Conservation (phyloP, 2,797 vertebrate species). For the Pseudopleuronectes americanus region DNA sequence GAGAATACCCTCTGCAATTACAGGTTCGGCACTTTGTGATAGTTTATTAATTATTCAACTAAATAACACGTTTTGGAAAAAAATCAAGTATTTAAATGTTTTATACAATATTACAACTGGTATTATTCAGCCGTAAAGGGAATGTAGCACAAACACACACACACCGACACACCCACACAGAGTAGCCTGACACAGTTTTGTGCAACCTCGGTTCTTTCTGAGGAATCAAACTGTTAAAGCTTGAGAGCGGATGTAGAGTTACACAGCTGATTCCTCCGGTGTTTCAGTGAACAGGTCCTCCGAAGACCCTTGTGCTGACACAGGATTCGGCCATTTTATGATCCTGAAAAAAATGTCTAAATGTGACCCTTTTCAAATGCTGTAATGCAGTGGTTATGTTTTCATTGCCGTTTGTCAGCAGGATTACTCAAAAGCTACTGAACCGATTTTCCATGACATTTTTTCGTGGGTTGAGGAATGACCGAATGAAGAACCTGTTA, state of each 20-base stretch:
- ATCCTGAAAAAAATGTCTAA: no score
- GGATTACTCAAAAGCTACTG: no score
- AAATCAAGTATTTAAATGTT: not conserved
- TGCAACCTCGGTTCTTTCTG: slow-evolving; percentile 28
- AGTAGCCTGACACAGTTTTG: slow-evolving; percentile 32
- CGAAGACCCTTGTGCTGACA: no score
- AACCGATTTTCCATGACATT: no score
- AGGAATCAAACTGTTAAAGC: slow-evolving; percentile 39
- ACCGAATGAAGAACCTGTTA: no score
- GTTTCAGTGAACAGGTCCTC: no score
- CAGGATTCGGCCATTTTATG: no score
- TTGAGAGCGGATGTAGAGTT: slow-evolving; percentile 28
- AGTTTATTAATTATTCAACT: slow-evolving; percentile 25
- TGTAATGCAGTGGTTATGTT: no score
- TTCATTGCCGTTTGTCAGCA: no score
- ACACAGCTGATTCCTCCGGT: slow-evolving; percentile 4
- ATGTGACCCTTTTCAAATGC: no score
- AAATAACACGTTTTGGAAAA: slow-evolving; percentile 25
- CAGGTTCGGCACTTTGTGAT: slow-evolving; percentile 3
- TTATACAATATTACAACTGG: slow-evolving; percentile 20
- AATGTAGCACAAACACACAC: not conserved
- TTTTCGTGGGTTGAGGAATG: no score
- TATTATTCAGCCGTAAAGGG: slow-evolving; percentile 7
- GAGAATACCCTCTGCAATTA: slow-evolving; percentile 28
- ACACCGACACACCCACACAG: not conserved